Conservation (phyloP, 2,888 invertebrate genomes). For the Glaucopsyche alexis region DNA sequence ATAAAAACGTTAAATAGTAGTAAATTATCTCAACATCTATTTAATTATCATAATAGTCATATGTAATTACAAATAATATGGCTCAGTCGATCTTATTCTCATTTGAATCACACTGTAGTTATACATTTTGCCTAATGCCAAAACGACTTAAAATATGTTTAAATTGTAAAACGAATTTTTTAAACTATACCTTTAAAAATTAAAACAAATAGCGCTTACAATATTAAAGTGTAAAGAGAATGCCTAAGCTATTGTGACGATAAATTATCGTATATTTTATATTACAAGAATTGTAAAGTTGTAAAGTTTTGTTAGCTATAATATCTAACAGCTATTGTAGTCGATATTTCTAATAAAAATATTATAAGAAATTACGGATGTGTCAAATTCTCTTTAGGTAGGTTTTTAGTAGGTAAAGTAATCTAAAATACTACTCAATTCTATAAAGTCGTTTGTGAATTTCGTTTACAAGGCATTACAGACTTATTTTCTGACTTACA, state of each 20-base stretch:
- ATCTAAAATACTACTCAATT: conserved; percentile 14
- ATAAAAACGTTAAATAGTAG: too few species aligned
- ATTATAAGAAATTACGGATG: background rate
- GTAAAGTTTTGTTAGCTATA: background rate
- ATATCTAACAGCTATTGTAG: background rate
- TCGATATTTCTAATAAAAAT: conserved; percentile 1
- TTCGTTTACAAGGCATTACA: background rate
- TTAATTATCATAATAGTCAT: too few species aligned
- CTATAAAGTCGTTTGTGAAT: background rate
- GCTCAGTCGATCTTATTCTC: too few species aligned
- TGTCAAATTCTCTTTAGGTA: conserved; percentile 12
- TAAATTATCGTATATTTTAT: background rate
- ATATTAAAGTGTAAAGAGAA: background rate
- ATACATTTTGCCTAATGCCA: background rate
- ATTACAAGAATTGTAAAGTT: conserved; percentile 9
- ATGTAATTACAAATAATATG: too few species aligned
- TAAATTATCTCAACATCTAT: too few species aligned
- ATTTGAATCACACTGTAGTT: too few species aligned
- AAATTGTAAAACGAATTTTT: conserved; percentile 19
- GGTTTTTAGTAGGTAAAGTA: background rate
- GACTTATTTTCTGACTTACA: background rate
- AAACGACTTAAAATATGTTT: conserved; percentile 8
- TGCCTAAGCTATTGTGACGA: conserved; percentile 11
- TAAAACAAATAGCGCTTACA: conserved; percentile 2
- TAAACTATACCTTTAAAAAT: background rate